Evolutionary conservation across 2,888 invertebrate species (phyloP), one percentile per base, ranked within the genome.

Genomic region (Erpobdella octoculata): DNA sequence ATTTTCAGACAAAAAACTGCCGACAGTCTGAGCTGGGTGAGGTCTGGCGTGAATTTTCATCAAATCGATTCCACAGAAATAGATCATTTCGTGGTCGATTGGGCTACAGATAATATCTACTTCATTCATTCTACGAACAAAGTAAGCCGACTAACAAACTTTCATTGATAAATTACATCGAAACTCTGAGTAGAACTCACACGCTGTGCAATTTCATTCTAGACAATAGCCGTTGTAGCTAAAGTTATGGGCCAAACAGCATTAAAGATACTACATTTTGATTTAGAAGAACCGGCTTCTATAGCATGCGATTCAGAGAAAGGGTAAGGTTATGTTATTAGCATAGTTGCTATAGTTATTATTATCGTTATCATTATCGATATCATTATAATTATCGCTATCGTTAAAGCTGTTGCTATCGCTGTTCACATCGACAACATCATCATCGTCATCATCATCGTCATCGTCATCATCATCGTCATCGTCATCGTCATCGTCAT

Each of bases 91-190:
- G 28, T 28, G 53, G 21, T 53, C n/a, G 53, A 53, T 28, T 53
- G 53, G 53, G 53, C 53, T 25, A 53, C 53, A n/a, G 28, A 53
- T 53, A 53, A 53, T 9, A 53, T 53, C 28, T 53, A 53, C 28
- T 53, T 53, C 53, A n/a, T 53, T 28, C 21, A 53, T 53, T 53
- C 53, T 53, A n/a, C n/a, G n/a, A n/a, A n/a, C n/a, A n/a, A n/a
- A n/a, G n/a, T n/a, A n/a, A 21, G 53, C 15, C 5, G 18, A 6
- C 21, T 53, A 53, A 53, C 21, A 53, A 53, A 53, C n/a, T 53
- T 53, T 53, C 28, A 5, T 18, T 53, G 8, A 53, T 5, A 53
- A 18, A 53, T 53, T n/a, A 18, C 21, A 9, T n/a, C 21, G 28
- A 53, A 53, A 53, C 9, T 4, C 18, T 46, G 18, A 1, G 2